Percentiles rank a stretch among this genome's conserved stretches.
These are phyloP conservation scores for Champsocephalus gunnari DNA, from an alignment of 2,797 vertebrate species.

Conservation along the genomic window DNA sequence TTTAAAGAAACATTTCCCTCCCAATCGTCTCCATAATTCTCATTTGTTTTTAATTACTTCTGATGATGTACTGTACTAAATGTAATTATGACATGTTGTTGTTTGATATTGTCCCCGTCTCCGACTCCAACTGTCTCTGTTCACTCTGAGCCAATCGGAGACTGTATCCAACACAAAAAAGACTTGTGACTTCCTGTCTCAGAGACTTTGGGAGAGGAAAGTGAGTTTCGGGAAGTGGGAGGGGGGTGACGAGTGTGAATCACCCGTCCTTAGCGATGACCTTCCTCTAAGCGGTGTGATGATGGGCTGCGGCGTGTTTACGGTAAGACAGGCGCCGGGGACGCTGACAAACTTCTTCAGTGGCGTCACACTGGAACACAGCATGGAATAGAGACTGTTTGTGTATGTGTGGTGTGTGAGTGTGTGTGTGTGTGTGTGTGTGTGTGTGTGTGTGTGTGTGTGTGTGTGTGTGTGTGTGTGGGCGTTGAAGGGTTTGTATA, in stretches of 20 bases:
- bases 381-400: slow-evolving; percentile 29
- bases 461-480: slow-evolving; percentile 16
- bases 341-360: slow-evolving; percentile 47
- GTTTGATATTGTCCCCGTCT: slow-evolving; percentile 14
- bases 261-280: slow-evolving; percentile 56
- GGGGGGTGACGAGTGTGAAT: slow-evolving; percentile 40
- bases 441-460: slow-evolving; percentile 15
- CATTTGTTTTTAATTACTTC: slow-evolving; percentile 26
- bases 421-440: slow-evolving; percentile 16
- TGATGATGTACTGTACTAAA: neutral
- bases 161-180: slow-evolving; percentile 8
- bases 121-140: neutral
- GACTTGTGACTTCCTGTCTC: slow-evolving; percentile 47
- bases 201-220: slow-evolving; percentile 29
- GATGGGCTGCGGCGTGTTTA: slow-evolving; percentile 50
- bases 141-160: neutral
- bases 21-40: slow-evolving; percentile 23
- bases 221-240: slow-evolving; percentile 41
- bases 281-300: slow-evolving; percentile 3
- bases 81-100: slow-evolving; percentile 6
- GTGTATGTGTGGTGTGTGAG: slow-evolving; percentile 9
- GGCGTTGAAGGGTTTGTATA: slow-evolving; percentile 52
- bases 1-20: slow-evolving; percentile 50
- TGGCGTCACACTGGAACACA: slow-evolving; percentile 50
- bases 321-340: slow-evolving; percentile 54